Conservation (phyloP, 1,140 invertebrate genomes). For the Tribolium madens region DNA sequence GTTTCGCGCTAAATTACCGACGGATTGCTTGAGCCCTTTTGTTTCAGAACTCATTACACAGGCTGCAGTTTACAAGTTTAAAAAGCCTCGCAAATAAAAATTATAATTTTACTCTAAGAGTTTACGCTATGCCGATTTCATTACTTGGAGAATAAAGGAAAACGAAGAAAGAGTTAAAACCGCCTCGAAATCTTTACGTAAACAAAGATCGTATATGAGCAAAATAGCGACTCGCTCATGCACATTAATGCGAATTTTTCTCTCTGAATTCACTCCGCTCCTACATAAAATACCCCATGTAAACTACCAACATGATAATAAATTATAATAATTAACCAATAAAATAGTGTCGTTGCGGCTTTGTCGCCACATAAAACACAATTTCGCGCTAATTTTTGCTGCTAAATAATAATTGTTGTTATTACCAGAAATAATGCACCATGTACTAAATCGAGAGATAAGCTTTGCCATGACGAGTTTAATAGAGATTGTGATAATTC, state of each 20-base stretch:
- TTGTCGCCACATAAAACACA: constrained; percentile 27
- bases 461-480: constrained; percentile 37
- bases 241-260: constrained; percentile 9
- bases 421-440: constrained; percentile 40
- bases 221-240: background rate
- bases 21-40: constrained; percentile 49
- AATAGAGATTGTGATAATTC: constrained; percentile 45
- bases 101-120: constrained; percentile 52
- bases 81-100: constrained; percentile 54
- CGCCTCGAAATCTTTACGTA: constrained; percentile 3
- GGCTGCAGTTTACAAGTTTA: constrained; percentile 51
- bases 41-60: constrained; percentile 55
- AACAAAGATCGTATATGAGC: constrained; percentile 32
- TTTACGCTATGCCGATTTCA: constrained; percentile 53
- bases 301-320: background rate
- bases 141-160: constrained; percentile 45
- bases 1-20: constrained; percentile 50
- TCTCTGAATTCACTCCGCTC: background rate
- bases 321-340: constrained; percentile 40
- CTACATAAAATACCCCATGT: constrained; percentile 8
- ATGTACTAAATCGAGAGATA: constrained; percentile 43
- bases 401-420: constrained; percentile 48
- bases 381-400: constrained; percentile 24
- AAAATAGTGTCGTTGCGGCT: constrained; percentile 27
- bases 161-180: constrained; percentile 37